Base-by-base conservation (phyloP, 1,140 invertebrate genomes). In the Whitmania pigra region DNA sequence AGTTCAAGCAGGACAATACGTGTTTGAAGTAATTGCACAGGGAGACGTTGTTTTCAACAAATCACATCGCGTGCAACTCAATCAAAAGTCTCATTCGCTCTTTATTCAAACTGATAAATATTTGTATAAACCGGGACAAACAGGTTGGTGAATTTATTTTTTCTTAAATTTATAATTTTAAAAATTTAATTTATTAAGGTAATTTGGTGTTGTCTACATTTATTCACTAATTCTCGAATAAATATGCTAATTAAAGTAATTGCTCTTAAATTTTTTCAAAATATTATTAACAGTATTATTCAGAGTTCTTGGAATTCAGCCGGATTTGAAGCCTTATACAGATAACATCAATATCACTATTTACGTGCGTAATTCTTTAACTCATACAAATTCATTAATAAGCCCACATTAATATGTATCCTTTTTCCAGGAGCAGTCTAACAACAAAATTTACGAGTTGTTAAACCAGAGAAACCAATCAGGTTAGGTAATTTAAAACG, bases 41-140 rank as follows among this genome's bases (percentile, higher is more conserved):
- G 69, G 69, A 49, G 53, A 49, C 9, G 20, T 49, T 27, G 29
- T 18, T 70, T 53, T 70, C 69, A 70, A 70, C 49, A 49, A 70
- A 18, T 53, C 43, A 17, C 36, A 70, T 22, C 29, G 2, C 9
- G 13, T 70, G 15, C 6, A 20, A 25, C 20, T 70, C 25, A 3
- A 2, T 17, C 69, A 49, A 54, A 74, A 74, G 49, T 40, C 53
- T 15, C 36, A 71, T 18, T 92, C 91, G 13, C 87, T 94, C 2
- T 93, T 95, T 76, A 87, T 97, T 74, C 93, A 97, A 81, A 95
- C 93, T 0, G 94, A 97, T 82, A 92, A 93, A 82, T 88, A 90
- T 2, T 89, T 95, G 72, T 97, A 97, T 80, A 91, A 94, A 79
- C 93, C 93, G 0, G 88, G 89, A 17, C 87, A 90, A 77, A 87